Evolutionary conservation across 2,113 vertebrate genomes (phyloP), one percentile per base, ranked within the genome.

Genomic region (Stigmatopora nigra): DNA sequence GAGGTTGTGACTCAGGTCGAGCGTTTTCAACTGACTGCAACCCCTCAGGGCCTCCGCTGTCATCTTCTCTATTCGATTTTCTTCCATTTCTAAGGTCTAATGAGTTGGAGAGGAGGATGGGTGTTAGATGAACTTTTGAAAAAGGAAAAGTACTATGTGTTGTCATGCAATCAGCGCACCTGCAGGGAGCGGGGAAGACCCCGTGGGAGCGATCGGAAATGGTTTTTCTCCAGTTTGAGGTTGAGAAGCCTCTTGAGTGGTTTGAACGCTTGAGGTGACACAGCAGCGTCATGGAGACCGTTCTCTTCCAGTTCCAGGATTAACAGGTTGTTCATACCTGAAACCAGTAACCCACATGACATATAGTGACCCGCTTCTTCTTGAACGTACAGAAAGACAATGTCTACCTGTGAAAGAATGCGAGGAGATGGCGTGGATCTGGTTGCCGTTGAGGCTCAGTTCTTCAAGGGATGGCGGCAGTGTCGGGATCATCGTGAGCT

Each of bases 1-100:
- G 15, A 63, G 63, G 82, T 92, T 93, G 77, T 89, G 90, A 71
- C 89, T 92, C 67, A 93, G 85, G 57, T 89, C 83, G 58, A 93
- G 71, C 15, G 78, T 64, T 7, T 63, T 84, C 65, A 94, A 77
- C 61, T 85, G 82, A 20, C 67, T 41, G 15, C 78, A 86, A 59
- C 67, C 72, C 38, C 79, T 91, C 66, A 93, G 76, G 0, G 82
- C 41, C 2, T 79, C 81, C 8, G 88, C 87, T 2, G 67, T 66
- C 59, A 92, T 68, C 56, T 89, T 85, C 66, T 90, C 84, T 1
- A 92, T 81, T 57, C 72, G 51, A 44, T 89, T 93, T 44, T 73
- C 65, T 19, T 75, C 85, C 58, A 93, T 82, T 19, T 71, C 71
- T 55, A 93, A 87, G 64, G 84, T 88, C 93, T 94, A 70, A 3